Evolutionary conservation across 2,113 vertebrate genomes (phyloP).

Genomic region (Macaca fascicularis): T2T-MFA8v1.1 NC_088380.1:3768501-3769000

Average conservation of each 20-base stretch:
- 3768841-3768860: neutral
- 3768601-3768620: neutral
- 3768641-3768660: neutral
- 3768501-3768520: neutral
- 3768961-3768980: too few species aligned
- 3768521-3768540: neutral
- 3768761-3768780: neutral
- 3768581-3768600: neutral
- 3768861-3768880: neutral
- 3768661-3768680: fast-evolving
- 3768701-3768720: neutral
- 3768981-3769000: neutral
- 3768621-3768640: neutral
- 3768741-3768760: fast-evolving
- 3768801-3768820: neutral
- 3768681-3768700: too few species aligned
- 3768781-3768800: neutral
- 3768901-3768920: fast-evolving
- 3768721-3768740: neutral
- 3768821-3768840: neutral
- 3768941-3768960: fast-evolving
- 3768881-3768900: fast-evolving
- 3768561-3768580: fast-evolving
- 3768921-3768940: fast-evolving
- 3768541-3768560: neutral